Evolutionary conservation across 2,888 invertebrate species (phyloP).

Genomic region (Polia nebulosa): DNA sequence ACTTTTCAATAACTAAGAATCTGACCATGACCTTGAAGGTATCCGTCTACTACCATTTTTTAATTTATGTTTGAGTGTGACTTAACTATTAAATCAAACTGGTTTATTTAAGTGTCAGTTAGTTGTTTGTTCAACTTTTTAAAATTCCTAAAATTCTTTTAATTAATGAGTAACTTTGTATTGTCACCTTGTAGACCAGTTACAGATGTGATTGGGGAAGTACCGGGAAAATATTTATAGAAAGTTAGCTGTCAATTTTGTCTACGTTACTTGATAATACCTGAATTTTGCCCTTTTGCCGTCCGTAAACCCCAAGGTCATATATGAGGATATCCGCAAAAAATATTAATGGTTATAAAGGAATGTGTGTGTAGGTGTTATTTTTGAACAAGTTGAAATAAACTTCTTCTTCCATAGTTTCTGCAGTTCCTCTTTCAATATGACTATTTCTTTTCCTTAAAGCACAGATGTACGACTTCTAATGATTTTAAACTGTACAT

Average conservation of each 20-base stretch:
- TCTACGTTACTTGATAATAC: background rate
- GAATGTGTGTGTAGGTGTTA: too few relatives aligned
- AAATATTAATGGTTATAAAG: background rate
- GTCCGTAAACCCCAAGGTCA: constrained; percentile 5
- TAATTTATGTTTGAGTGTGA: background rate
- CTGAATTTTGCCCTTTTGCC: constrained; percentile 5
- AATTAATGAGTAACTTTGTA: background rate
- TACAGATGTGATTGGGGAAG: background rate
- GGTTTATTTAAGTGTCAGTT: constrained; percentile 7
- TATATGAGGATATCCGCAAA: constrained; percentile 13
- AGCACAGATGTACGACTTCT: too few relatives aligned
- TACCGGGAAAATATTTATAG: background rate
- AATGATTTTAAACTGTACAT: too few relatives aligned
- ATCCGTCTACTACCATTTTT: constrained; percentile 32
- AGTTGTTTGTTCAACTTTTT: constrained; percentile 27
- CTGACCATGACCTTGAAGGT: constrained; percentile 25
- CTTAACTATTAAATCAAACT: constrained; percentile 17
- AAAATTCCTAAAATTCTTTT: constrained; percentile 19
- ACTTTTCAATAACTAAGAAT: constrained; percentile 26
- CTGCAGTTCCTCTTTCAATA: too few relatives aligned
- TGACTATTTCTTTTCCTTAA: too few relatives aligned
- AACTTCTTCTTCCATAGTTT: too few relatives aligned
- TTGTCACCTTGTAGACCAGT: background rate
- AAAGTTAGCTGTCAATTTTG: background rate
- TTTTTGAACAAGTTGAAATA: too few relatives aligned